Evolutionary conservation across 2,888 invertebrate species (phyloP), one percentile per base, ranked within the genome.

Genomic region (Xylota segnis): DNA sequence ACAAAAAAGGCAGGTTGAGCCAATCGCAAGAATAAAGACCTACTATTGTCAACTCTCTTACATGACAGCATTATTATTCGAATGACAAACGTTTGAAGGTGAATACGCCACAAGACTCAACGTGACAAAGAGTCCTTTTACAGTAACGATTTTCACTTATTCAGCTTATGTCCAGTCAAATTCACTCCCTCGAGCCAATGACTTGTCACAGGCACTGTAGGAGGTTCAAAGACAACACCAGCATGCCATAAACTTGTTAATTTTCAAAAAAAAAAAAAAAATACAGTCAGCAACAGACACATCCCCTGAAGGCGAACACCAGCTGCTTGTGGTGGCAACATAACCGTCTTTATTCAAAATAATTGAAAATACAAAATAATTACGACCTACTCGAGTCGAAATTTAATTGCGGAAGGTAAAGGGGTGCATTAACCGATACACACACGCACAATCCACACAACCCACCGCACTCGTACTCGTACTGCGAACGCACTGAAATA

Each of bases 401-500:
- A 82, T 77, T 82, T 77, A 82, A 82, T 86, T 86, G 86, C 72
- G 82, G 77, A 86, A 86, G 86, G 86, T 86, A 86, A 82, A 81
- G 84, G 58, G 65, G 56, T 52, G 12, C 43, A 9, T 16, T 68
- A 40, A 18, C 68, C 72, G 34, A n/a, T 56, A n/a, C 32, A 29
- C 12, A 43, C 16, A n/a, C 10, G 10, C 37, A 12, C 59, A 47
- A 10, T 3, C 23, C 9, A 23, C 18, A 6, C 58, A 16, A 18
- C 50, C 40, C n/a, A n/a, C n/a, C n/a, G 56, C 66, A 45, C 45
- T 32, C 59, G 54, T 47, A 32, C 37, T 47, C 23, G 23, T 23
- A 23, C 23, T 23, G 2, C 23, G 65, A 59, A 83, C 74, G 59
- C 65, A 76, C 63, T 59, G 65, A 76, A 71, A 70, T 84, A 63